A percentile compares a stretch with the other conserved stretches of the same genome.
Evolutionary conservation across 2,888 invertebrate species (phyloP).

Genomic region (Archips crataeganus): DNA sequence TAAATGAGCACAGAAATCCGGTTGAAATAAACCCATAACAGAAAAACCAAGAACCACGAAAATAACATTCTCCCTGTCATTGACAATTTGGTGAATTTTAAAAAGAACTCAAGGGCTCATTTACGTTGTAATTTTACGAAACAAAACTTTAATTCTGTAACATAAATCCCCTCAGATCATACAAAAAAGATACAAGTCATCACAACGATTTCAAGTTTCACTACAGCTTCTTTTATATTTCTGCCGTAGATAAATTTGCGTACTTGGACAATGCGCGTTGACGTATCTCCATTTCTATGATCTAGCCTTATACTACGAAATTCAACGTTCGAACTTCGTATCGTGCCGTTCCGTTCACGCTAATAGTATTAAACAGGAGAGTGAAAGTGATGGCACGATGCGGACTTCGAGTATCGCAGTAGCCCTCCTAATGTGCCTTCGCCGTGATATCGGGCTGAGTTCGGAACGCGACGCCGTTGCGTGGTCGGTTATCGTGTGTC

Average conservation of each 20-base stretch:
- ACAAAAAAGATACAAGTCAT: neutral
- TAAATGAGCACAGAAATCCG: neutral
- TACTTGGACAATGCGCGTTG: neutral
- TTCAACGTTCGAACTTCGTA: no score
- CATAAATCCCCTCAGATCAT: neutral
- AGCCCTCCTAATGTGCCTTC: neutral
- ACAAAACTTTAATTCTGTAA: neutral
- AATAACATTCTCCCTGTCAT: neutral
- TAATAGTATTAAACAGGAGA: no score
- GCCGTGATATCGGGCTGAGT: no score
- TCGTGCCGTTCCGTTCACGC: no score
- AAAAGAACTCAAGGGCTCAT: neutral
- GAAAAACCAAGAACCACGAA: slow-evolving; percentile 3
- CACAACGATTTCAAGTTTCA: neutral
- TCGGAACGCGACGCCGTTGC: slow-evolving; percentile 28
- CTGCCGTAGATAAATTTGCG: no score
- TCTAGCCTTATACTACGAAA: neutral
- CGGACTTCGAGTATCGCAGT: no score
- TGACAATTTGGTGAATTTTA: neutral
- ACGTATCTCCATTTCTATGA: neutral
- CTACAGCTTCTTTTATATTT: no score
- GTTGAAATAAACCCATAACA: neutral
- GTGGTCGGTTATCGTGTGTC: slow-evolving; percentile 58
- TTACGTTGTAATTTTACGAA: neutral
- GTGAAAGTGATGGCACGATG: no score